Evolutionary conservation across 2,113 vertebrate species (phyloP), one percentile per base, ranked within the genome.

Genomic region (Apaloderma vittatum): DNA sequence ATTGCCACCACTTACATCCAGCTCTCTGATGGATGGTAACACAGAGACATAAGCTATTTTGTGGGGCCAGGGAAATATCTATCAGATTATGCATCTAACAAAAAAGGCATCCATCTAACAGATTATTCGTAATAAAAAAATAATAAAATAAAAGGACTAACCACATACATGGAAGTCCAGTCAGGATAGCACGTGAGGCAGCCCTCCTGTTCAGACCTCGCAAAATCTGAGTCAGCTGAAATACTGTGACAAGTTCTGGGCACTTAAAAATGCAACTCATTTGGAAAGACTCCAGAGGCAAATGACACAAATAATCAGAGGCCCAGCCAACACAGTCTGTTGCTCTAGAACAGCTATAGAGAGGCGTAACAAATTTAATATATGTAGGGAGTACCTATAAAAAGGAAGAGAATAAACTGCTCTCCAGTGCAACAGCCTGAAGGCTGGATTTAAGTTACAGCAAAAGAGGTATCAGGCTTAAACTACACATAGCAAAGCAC

Each of bases 391-490:
- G 15, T 51, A 54, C 12, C 62, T 88, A 70, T 66, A 62, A 71
- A 83, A 90, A 92, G 36, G 71, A 87, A 87, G 40, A 43, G 82
- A 92, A 90, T 83, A 73, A 76, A 54, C n/a, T 90, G 40, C 73
- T 86, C 40, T 68, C 30, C 20, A 18, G 34, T 24, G 48, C 37
- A 43, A 46, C 30, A n/a, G 59, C 63, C 54, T 0, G 3, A 88
- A 32, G 37, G 23, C 46, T 73, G 59, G 86, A 80, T 66, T 77
- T 73, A 73, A 79, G 58, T 36, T 51, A 57, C 0, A 0, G 23
- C 20, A 73, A 68, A 88, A 55, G 59, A 83, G 37, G 62, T 4
- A 12, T 51, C 36, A 63, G 63, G 55, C 37, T 84, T 80, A 59
- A 94, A 86, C 29, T 46, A 55, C 14, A 51, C 2, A 1, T 14